Evolutionary conservation across 1,140 invertebrate genomes (phyloP), one percentile per base, ranked within the genome.

Genomic region (Aphidius gifuensis): DNA sequence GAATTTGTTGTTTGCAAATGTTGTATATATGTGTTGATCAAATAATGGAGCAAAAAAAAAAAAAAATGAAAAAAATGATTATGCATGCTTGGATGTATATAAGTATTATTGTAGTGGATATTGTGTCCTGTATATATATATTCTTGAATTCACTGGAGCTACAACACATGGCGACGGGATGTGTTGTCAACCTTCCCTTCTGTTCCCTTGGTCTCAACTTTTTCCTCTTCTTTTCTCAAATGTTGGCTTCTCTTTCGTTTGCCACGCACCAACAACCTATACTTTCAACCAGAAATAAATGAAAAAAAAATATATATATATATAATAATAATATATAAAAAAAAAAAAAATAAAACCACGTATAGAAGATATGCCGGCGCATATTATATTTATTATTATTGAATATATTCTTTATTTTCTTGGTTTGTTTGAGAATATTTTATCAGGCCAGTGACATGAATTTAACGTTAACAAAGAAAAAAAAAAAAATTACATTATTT

Each of bases 91-190:
- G 23, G 23, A 32, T 32, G 4, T 32, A 4, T 32, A 32, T 4
- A 32, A 32, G 23, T 32, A 32, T 32, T 32, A 32, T 32, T 32
- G 16, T 16, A 16, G 16, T 16, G 16, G 16, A 16, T 16, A 16
- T 16, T 16, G 16, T 16, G 23, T 32, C 23, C 23, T 39, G 9
- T 40, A 5, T 11, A 56, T 38, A 11, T 44, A 9, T 56, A 44
- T 49, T 48, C 54, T 48, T 6, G 16, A 62, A 58, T 49, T 62
- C 40, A 61, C 38, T 61, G 60, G 53, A 3, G 23, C 55, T 32
- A 23, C 61, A 55, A 56, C 61, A 62, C 66, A 66, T 64, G 51
- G 64, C 57, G 55, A 57, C 55, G 61, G 40, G 53, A 57, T 65
- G 58, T 58, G 49, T 40, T 54, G 56, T 54, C 54, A 21, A 42